Conservation (phyloP, 2,113 vertebrate species). For the Oreochromis aureus region DNA sequence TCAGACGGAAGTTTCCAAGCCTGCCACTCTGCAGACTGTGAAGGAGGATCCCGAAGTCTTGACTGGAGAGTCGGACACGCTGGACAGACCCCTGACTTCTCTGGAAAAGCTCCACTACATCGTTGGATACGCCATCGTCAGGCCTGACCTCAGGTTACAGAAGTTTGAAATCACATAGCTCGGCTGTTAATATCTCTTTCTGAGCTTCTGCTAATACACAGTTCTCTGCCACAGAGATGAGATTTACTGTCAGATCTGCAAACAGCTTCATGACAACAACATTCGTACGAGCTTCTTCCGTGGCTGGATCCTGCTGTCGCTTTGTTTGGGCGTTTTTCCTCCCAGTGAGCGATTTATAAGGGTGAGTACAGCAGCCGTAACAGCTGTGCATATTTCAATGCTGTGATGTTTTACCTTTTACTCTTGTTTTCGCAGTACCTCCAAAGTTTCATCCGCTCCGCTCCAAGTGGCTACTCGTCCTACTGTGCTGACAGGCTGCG, state of each 20-base stretch:
- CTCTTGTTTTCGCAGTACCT: constrained; percentile 75
- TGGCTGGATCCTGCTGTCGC: constrained; percentile 93
- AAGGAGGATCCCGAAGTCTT: constrained; percentile 70
- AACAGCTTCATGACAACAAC: constrained; percentile 87
- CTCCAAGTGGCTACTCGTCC: constrained; percentile 76
- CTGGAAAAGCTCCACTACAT: constrained; percentile 94
- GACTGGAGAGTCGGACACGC: constrained; percentile 62
- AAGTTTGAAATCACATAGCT: not conserved
- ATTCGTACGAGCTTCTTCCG: constrained; percentile 81
- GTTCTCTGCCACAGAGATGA: constrained; percentile 80
- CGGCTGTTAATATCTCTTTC: not conserved
- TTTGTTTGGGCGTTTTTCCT: constrained; percentile 91
- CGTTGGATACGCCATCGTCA: constrained; percentile 82
- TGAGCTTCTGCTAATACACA: not conserved
- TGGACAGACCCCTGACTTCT: constrained; percentile 83
- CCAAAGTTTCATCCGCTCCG: constrained; percentile 84
- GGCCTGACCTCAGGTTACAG: constrained; percentile 82
- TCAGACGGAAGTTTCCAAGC: constrained; percentile 27
- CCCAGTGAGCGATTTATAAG: constrained; percentile 84
- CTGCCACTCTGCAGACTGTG: constrained; percentile 60
- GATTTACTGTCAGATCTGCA: constrained; percentile 98
- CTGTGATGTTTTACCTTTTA: not conserved
- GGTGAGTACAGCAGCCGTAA: constrained; percentile 60
- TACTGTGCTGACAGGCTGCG: constrained; percentile 84
- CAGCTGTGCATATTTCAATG: not conserved